Conservation (phyloP, 1,140 invertebrate species). For the Maconellicoccus hirsutus region DNA sequence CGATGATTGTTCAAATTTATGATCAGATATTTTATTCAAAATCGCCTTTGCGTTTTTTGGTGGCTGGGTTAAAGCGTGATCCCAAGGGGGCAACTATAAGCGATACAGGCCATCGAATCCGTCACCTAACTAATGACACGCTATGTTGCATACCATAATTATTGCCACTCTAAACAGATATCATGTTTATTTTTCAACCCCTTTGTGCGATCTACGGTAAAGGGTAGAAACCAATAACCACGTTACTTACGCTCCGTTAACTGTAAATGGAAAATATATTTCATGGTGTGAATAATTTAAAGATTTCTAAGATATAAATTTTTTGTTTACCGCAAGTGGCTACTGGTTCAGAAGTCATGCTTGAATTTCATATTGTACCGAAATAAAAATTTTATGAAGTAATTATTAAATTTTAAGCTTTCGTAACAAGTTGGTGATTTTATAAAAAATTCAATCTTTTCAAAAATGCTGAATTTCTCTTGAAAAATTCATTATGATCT, state of each 20-base stretch:
- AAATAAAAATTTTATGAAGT: too few relatives aligned
- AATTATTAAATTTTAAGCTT: too few relatives aligned
- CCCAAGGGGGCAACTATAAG: conserved; percentile 6
- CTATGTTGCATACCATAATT: conserved; percentile 21
- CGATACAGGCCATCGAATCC: neutral
- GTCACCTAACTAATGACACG: conserved; percentile 20
- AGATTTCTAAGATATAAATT: neutral
- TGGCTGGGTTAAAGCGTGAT: neutral
- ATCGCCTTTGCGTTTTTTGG: neutral
- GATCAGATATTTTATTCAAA: neutral
- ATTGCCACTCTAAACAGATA: conserved; percentile 12
- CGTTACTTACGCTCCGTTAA: conserved; percentile 20
- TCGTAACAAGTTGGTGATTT: too few relatives aligned
- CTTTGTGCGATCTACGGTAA: neutral
- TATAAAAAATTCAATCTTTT: too few relatives aligned
- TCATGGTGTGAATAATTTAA: neutral
- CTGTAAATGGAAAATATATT: conserved; percentile 10
- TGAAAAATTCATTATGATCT: too few relatives aligned
- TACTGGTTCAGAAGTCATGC: too few relatives aligned
- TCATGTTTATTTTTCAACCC: conserved; percentile 19
- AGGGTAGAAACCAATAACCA: conserved; percentile 12
- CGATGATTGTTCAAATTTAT: too few relatives aligned
- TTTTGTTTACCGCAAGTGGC: too few relatives aligned
- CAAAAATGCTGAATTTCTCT: too few relatives aligned
- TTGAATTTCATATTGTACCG: too few relatives aligned